Evolutionary conservation across 2,888 invertebrate species (phyloP), one percentile per base, ranked within the genome.

Genomic region (Drosophila leonis): DNA sequence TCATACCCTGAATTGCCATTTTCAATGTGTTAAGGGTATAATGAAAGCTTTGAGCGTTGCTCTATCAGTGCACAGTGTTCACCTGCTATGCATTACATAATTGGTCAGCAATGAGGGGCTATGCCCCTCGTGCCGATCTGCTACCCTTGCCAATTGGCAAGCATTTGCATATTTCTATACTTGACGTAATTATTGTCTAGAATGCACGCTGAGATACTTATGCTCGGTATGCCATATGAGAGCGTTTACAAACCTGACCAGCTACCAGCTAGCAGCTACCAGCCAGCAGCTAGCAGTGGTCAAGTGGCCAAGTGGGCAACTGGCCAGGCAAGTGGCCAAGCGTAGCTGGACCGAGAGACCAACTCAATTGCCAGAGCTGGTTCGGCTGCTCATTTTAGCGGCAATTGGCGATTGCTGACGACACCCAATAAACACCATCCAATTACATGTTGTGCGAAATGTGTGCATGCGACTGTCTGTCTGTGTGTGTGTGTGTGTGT

Each of bases 381-480:
- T 41, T 64, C 51, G 60, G 44, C 67, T 54, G 42, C 41, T 61
- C 71, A 61, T 75, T 72, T 65, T 70, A 73, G 75, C 73, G 55
- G 70, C 83, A 85, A 85, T 83, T 78, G 83, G 72, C 87, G 80
- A 87, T 84, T 84, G 80, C 82, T 78, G 84, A 87, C 87, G 84
- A 85, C 84, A 85, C 84, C 84, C 84, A 84, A 85, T 85, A 85
- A 85, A 85, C 84, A 80, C 75, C 72, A 75, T 56, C 84, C 84
- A 85, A 85, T 87, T 85, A 84, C 76, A 73, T 60, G 72, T 67
- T 72, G 44, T 66, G 49, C 24, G 33, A 29, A 41, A 42, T 24
- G 33, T n/a, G 33, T 48, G n/a, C n/a, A n/a, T n/a, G n/a, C n/a
- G n/a, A n/a, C 24, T 54, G 20, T 41, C n/a, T 59, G 9, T 46